Evolutionary conservation across 53 echinoderm and acorn worm species (phyloP).

Genomic region (Hippasteria phrygiana): DNA sequence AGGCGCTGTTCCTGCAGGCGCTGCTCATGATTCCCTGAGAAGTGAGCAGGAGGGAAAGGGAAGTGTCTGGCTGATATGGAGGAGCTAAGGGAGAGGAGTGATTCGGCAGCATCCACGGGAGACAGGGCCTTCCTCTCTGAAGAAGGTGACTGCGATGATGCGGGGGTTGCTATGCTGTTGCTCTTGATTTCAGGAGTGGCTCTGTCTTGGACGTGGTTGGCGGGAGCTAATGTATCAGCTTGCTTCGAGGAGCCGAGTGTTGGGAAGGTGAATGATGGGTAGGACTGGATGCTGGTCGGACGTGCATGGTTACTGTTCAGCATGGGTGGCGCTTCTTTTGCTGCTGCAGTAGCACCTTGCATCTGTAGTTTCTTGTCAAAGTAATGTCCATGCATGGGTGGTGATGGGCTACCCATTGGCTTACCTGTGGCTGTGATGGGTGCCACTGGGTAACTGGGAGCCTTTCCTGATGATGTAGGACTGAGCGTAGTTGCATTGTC

Average conservation of each 20-base stretch:
- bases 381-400: conserved; percentile 68
- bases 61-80: conserved; percentile 59
- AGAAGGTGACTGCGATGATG: conserved; percentile 51
- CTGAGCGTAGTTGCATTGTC: conserved; percentile 20
- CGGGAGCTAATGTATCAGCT: background rate
- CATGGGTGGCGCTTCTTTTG: conserved; percentile 24
- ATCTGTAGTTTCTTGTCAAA: conserved; percentile 66
- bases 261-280: conserved; percentile 57
- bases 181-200: conserved; percentile 43
- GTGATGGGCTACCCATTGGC: conserved; percentile 44
- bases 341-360: background rate
- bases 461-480: conserved; percentile 35
- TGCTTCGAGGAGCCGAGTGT: conserved; percentile 45
- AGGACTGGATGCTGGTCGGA: conserved; percentile 56
- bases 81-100: conserved; percentile 85
- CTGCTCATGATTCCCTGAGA: conserved; percentile 46
- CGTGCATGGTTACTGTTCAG: conserved; percentile 58
- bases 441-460: conserved; percentile 30
- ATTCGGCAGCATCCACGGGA: conserved; percentile 96
- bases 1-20: conserved; percentile 2
- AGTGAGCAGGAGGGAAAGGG: conserved; percentile 47
- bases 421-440: conserved; percentile 34
- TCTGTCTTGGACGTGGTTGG: conserved; percentile 33
- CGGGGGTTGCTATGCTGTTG: conserved; percentile 42
- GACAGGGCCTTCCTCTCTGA: conserved; percentile 83